phyloP scores from a whole-genome alignment of 2,888 invertebrate genomes.

The Cephus nigrinus region DNA sequence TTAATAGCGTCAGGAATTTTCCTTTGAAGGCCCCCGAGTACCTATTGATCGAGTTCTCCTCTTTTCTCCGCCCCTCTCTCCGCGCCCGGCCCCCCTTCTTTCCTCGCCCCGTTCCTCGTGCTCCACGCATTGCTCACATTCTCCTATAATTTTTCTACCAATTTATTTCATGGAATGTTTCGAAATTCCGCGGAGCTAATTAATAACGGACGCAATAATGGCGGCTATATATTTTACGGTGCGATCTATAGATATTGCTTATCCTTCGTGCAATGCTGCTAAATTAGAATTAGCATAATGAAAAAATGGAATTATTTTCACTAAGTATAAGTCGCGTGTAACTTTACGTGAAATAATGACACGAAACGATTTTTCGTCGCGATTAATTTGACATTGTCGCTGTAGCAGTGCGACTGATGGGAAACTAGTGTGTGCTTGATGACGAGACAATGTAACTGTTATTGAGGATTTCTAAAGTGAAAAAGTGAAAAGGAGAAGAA shows the following conservation, averaged over 20 bases:
- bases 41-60: slow-evolving; percentile 54
- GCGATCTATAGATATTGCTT: neutral
- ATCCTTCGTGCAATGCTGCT: neutral
- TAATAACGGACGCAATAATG: neutral
- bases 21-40: slow-evolving; percentile 56
- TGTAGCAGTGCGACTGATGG: neutral
- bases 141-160: neutral
- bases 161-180: neutral
- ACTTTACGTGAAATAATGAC: neutral
- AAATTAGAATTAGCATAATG: neutral
- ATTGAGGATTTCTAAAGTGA: neutral
- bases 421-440: neutral
- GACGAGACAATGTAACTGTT: neutral
- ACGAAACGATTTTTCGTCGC: too few relatives aligned
- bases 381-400: neutral
- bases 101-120: slow-evolving; percentile 31
- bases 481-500: neutral
- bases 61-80: slow-evolving; percentile 17
- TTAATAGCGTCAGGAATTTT: slow-evolving; percentile 65
- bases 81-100: slow-evolving; percentile 23
- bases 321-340: neutral
- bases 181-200: neutral
- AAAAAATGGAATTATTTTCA: neutral
- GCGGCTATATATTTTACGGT: neutral
- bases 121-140: slow-evolving; percentile 1